A percentile compares a stretch with the other conserved stretches of the same genome.
These are phyloP conservation scores for Anolis sagrei DNA, from an alignment of 2,113 vertebrate genomes.

Conservation along the genomic window DNA sequence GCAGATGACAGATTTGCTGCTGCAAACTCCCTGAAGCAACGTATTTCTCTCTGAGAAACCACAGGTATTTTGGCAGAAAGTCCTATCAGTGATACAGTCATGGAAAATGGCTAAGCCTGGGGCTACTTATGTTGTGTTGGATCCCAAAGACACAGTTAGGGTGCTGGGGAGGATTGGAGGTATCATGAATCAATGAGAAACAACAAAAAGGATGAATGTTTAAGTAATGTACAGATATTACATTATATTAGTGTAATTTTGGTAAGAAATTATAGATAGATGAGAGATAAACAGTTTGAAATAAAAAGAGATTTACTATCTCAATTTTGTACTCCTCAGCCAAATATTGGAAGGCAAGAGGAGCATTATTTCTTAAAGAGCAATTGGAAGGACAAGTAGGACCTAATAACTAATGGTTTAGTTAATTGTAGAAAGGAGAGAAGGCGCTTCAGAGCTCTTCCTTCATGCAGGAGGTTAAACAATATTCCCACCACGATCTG, in stretches of 20 bases:
- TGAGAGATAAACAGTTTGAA: background rate
- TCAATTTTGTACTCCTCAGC: background rate
- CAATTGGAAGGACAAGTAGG: background rate
- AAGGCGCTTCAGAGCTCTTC: background rate
- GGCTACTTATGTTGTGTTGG: no score
- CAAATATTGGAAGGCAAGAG: background rate
- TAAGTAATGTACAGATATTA: background rate
- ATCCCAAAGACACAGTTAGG: background rate
- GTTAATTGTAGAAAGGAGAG: no score
- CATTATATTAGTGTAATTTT: background rate
- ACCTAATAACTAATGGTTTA: background rate
- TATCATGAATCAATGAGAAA: background rate
- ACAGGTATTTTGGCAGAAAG: background rate
- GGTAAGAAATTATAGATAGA: background rate
- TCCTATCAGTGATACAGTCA: background rate
- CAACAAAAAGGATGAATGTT: background rate
- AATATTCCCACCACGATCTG: background rate
- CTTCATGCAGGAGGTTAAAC: background rate
- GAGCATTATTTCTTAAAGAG: background rate
- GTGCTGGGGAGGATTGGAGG: background rate
- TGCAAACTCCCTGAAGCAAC: background rate
- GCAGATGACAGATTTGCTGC: background rate
- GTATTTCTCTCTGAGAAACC: background rate
- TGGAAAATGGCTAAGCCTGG: background rate
- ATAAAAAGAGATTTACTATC: background rate